Evolutionary conservation across 1,140 invertebrate species (phyloP).

Genomic region (Littorina saxatilis): DNA sequence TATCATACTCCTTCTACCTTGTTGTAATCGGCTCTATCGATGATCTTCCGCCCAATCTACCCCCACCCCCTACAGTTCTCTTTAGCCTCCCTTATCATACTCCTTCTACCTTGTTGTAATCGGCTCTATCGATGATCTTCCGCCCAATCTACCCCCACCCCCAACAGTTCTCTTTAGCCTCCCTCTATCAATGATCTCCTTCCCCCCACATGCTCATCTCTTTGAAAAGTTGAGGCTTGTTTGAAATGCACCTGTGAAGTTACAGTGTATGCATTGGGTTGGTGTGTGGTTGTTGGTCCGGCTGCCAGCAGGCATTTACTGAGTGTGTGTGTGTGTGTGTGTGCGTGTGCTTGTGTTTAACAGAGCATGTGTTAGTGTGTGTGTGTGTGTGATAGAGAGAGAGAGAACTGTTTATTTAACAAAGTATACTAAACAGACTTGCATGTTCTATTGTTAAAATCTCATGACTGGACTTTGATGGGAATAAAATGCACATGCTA

Average conservation of each 20-base stretch:
- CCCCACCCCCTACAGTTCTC: neutral
- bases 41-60: neutral
- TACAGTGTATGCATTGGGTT: no score
- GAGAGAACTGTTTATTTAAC: neutral
- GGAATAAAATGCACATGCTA: no score
- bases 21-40: no score
- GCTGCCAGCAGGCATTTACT: neutral
- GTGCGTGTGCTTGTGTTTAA: no score
- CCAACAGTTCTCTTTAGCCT: neutral
- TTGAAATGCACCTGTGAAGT: no score
- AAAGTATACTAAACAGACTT: neutral
- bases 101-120: no score
- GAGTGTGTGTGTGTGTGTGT: neutral
- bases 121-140: neutral
- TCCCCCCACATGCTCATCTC: neutral
- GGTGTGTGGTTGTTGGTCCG: no score
- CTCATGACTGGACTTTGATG: constrained; percentile 60
- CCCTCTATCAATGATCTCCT: neutral
- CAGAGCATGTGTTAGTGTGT: no score
- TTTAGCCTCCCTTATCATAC: neutral
- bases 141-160: neutral
- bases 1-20: no score
- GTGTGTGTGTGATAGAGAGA: no score
- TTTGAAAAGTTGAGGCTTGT: neutral
- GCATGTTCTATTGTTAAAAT: constrained; percentile 37